Evolutionary conservation across 2,113 vertebrate genomes (phyloP), one percentile per base, ranked within the genome.

Genomic region (Eurystomus gularis): DNA sequence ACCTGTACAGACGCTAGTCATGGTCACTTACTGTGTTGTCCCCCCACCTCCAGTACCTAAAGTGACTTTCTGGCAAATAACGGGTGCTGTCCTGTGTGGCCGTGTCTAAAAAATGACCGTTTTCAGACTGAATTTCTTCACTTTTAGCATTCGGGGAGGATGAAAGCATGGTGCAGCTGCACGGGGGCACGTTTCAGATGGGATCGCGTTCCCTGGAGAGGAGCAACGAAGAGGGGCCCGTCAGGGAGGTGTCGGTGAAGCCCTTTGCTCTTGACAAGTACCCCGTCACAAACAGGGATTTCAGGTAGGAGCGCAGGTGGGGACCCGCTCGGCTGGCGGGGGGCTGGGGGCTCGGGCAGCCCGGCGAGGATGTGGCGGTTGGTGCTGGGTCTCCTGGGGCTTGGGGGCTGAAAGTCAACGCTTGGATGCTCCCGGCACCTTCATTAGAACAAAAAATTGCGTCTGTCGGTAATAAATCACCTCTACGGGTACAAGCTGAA

Each of bases 281-380:
- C 64, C 99, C 99, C 0, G 98, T 99, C 79, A 99, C 99, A 3
- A 99, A 99, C 95, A 72, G 96, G 37, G 97, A 98, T 14, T 99
- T 99, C 97, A 99, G 99, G 99, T 99, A 93, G 28, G 84, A 37
- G 37, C 9, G 1, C 3, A 24, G 17, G 37, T 61, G 26, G 16
- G 39, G 28, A 16, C 25, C 44, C 3, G 5, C 11, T 39, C 3
- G 19, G 35, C 39, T 69, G 7, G 40, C 24, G 12, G 66, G 66
- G 46, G 33, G 24, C 44, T 20, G 11, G n/a, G 68, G n/a, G 29
- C 37, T 7, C 2, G 0, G 37, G 49, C 29, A 31, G 6, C 31
- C 1, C 2, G 2, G 61, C 39, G 8, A 48, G 40, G 25, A 25
- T 1, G 7, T 3, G 29, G 29, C 7, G 7, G 2, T 1, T 13